Evolutionary conservation across 2,888 invertebrate genomes (phyloP).

Genomic region (Leucania comma): DNA sequence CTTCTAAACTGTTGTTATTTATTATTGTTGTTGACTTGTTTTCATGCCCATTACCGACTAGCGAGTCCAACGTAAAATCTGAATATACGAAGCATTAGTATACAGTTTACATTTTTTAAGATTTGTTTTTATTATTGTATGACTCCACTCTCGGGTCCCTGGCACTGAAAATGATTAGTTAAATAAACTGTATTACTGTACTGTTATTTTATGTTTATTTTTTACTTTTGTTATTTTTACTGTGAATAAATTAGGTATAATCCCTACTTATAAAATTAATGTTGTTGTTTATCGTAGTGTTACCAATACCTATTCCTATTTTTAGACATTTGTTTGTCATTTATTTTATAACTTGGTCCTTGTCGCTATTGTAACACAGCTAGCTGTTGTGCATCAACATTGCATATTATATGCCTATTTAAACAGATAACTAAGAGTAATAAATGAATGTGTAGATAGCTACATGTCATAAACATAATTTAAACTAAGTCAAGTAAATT

Average conservation of each 20-base stretch:
- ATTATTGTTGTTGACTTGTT: too few relatives aligned
- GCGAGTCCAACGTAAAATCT: too few relatives aligned
- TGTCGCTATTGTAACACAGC: conserved; percentile 13
- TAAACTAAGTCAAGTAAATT: not conserved
- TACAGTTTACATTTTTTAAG: too few relatives aligned
- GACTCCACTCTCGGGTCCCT: too few relatives aligned
- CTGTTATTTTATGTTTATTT: not conserved
- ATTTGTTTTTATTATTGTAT: too few relatives aligned
- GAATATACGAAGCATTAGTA: too few relatives aligned
- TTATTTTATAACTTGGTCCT: conserved; percentile 12
- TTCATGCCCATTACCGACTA: too few relatives aligned
- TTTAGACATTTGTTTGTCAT: conserved; percentile 32
- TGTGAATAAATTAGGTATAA: conserved; percentile 6
- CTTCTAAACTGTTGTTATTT: too few relatives aligned
- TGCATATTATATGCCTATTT: not conserved
- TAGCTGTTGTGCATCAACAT: not conserved
- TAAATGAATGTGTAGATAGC: not conserved
- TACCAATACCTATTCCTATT: conserved; percentile 35
- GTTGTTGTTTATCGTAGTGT: conserved; percentile 23
- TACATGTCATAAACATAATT: not conserved
- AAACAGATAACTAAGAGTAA: not conserved
- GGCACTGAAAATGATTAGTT: not conserved
- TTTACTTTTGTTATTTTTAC: conserved; percentile 5
- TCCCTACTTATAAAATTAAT: not conserved
- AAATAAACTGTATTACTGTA: conserved; percentile 6